Percentiles rank a stretch among this genome's conserved stretches.
Evolutionary conservation across 1,140 invertebrate genomes (phyloP).

Genomic region (Philotrypesis tridentata): DNA sequence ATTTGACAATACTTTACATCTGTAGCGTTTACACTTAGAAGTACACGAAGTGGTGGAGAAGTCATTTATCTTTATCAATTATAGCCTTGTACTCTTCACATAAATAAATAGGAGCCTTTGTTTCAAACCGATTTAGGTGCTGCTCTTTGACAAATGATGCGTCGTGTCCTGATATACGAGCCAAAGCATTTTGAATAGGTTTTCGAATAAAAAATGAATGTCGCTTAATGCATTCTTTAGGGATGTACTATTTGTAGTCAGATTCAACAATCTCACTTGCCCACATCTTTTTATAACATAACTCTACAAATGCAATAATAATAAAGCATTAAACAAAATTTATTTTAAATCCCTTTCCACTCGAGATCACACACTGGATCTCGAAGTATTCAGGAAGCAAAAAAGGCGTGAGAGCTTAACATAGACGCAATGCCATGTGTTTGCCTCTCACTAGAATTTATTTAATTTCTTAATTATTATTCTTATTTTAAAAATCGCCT

Average conservation of each 20-base stretch:
- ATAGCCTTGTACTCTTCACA: conserved; percentile 83
- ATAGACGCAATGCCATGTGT: too few species aligned
- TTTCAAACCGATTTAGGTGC: conserved; percentile 85
- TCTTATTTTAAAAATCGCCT: too few species aligned
- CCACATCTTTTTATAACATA: conserved; percentile 82
- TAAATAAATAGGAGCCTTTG: conserved; percentile 86
- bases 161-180: conserved; percentile 77
- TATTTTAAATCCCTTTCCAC: too few species aligned
- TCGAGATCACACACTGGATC: too few species aligned
- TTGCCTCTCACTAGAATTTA: too few species aligned
- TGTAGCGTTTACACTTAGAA: conserved; percentile 76
- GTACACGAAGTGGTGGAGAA: conserved; percentile 66
- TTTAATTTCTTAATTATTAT: too few species aligned
- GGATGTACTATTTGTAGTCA: conserved; percentile 87
- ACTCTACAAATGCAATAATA: conserved; percentile 78
- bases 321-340: too few species aligned
- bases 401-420: too few species aligned
- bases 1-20: conserved; percentile 82
- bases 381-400: too few species aligned
- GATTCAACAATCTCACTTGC: conserved; percentile 79
- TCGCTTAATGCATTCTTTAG: conserved; percentile 82
- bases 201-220: conserved; percentile 85
- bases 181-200: conserved; percentile 81
- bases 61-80: conserved; percentile 75
- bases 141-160: conserved; percentile 82